A percentile compares a stretch with the other conserved stretches of the same genome.
Conservation (phyloP, 2,113 vertebrate species). For the Cottus gobio region DNA sequence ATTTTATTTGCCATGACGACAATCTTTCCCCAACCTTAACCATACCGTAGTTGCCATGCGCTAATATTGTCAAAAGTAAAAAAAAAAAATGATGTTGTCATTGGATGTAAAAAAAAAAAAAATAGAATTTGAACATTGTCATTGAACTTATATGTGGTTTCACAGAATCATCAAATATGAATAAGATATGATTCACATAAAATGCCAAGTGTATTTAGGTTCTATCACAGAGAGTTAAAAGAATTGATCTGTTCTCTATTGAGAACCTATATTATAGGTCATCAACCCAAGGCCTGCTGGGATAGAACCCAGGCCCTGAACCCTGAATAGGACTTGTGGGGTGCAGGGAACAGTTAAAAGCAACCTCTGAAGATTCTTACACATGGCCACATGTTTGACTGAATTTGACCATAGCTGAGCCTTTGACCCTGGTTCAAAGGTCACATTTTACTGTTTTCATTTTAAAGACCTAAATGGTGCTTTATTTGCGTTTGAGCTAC, state of each 20-base stretch:
- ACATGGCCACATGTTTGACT: background rate
- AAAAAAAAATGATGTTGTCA: background rate
- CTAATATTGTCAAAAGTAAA: background rate
- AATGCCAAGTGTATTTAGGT: background rate
- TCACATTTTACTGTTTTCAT: background rate
- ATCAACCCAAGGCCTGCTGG: background rate
- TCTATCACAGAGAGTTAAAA: background rate
- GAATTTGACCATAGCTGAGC: background rate
- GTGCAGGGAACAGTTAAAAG: background rate
- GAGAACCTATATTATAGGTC: background rate
- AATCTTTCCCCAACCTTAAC: constrained; percentile 2
- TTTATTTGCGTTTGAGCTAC: background rate
- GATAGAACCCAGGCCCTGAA: background rate
- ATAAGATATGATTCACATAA: background rate
- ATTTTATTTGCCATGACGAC: constrained; percentile 17
- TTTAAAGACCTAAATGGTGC: constrained; percentile 4
- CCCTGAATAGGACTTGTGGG: background rate
- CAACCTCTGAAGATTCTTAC: background rate
- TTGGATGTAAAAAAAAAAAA: background rate
- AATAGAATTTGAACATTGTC: no score
- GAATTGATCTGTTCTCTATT: background rate
- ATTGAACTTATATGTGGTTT: background rate
- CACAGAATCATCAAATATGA: background rate
- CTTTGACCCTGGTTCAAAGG: background rate
- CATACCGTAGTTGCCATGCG: background rate